Evolutionary conservation across 2,113 vertebrate genomes (phyloP).

Genomic region (Struthidea cinerea): DNA sequence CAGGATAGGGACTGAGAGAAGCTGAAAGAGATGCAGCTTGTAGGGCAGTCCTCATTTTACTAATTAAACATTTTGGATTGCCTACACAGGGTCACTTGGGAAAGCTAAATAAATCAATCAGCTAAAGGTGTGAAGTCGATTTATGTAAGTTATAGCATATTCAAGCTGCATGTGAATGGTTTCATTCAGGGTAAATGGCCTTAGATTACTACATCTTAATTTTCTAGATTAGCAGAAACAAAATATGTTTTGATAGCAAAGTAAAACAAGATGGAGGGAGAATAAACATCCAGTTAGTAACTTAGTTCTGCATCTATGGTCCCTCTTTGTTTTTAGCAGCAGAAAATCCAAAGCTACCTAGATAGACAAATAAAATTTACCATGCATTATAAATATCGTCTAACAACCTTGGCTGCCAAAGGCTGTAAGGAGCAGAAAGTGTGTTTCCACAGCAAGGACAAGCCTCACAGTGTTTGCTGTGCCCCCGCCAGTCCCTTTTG

Average conservation of each 20-base stretch:
- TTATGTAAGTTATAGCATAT: constrained; percentile 31
- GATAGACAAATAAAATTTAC: background rate
- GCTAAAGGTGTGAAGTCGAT: constrained; percentile 54
- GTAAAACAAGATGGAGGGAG: constrained; percentile 26
- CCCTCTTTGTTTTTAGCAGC: background rate
- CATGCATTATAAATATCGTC: background rate
- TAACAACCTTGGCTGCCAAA: background rate
- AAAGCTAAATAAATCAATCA: constrained; percentile 57
- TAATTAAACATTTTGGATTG: constrained; percentile 13
- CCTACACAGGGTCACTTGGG: background rate
- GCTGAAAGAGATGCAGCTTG: background rate
- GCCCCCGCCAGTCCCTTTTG: background rate
- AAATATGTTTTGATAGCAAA: constrained; percentile 49
- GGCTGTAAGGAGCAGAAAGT: background rate
- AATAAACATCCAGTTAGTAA: constrained; percentile 8
- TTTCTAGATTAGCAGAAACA: constrained; percentile 51
- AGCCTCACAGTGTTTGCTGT: background rate
- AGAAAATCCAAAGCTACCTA: background rate
- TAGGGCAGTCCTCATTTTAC: background rate
- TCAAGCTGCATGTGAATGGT: constrained; percentile 15
- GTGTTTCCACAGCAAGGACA: background rate
- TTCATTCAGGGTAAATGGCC: constrained; percentile 40
- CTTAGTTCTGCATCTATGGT: background rate
- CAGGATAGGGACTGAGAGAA: background rate
- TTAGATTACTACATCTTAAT: constrained; percentile 18